Evolutionary conservation across 2,888 invertebrate genomes (phyloP), one percentile per base, ranked within the genome.

Genomic region (Sesia apiformis): DNA sequence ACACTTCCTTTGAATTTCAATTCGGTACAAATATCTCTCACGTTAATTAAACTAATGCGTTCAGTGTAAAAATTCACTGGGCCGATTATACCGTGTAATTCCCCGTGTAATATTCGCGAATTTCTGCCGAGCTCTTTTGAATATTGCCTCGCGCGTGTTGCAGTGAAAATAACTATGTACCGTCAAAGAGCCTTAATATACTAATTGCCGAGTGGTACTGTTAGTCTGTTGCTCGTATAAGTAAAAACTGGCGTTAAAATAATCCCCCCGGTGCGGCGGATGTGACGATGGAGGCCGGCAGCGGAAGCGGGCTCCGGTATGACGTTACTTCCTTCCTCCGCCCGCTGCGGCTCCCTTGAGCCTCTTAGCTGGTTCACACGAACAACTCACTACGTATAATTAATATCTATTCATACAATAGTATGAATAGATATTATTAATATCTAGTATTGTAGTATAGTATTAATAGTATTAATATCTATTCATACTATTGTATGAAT

Each of bases 191-290:
- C 46, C 23, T 46, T 23, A 46, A 46, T 46, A 46, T 46, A 46
- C 46, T 46, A 46, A 46, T 46, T 46, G 46, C 46, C 23, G 23
- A 46, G 8, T 46, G 46, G 46, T 46, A n/a, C n/a, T 46, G 46
- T 23, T 46, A n/a, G 23, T 23, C 7, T n/a, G 23, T 46, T 54
- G 53, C 61, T 57, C 62, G 62, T 60, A 57, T 67, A 64, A 69
- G 68, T 67, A 70, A 65, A 66, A 66, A 64, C 66, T 72, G 65
- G 71, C 76, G 70, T 73, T 77, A 75, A 74, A 79, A 76, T 77
- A 75, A 77, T 75, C 76, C 69, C 69, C 66, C 67, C 63, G 64
- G 66, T 67, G 64, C 63, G 67, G 67, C 72, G 77, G 78, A 79
- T 67, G 74, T 67, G 73, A 74, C 70, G 74, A 70, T 59, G 67